Base-by-base conservation (phyloP, 2,797 vertebrate species). In the Euphonia xanthogaster region DNA sequence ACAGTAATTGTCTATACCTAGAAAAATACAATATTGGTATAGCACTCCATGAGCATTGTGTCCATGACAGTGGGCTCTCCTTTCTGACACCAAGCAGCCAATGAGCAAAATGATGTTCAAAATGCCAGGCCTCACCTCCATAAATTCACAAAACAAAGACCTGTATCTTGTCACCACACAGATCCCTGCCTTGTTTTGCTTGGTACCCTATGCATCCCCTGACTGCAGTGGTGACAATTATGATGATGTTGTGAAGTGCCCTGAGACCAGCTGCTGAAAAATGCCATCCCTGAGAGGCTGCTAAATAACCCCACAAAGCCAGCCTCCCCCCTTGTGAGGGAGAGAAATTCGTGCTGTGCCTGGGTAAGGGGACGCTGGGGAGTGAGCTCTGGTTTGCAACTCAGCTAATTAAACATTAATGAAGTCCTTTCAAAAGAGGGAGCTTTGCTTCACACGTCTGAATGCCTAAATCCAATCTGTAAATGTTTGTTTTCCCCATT, bases 401-500 rank as follows among this genome's bases (percentile, higher is more conserved):
- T 85, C 88, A 77, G 68, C 68, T 89, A 88, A 97, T 91, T 94
- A 94, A 97, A 96, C 70, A 93, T 79, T 90, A 88, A 94, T 77
- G 80, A 96, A 75, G 48, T 71, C 82, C 71, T 80, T 92, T 88
- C 63, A 86, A 93, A 93, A 48, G 62, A 90, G 35, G n/a, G 51
- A 82, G 37, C 60, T 90, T 93, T 90, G 40, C 61, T 92, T 91
- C 77, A 65, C 70, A 44, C 58, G 84, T 94, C 72, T 4, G 3
- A 84, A 45, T 0, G 1, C 86, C 77, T 67, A 79, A 82, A 95
- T 90, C 77, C 84, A 74, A 90, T 96, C 95, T 89, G 74, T 90
- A 95, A 95, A 95, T 53, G 82, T 93, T 97, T 96, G 70, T 86
- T 95, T 97, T 88, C 65, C 67, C 65, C 54, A 65, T 93, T 97